phyloP scores from a whole-genome alignment of 30 jellyfish, hydroid and myxozoan genomes.

The Cassiopea andromeda region DNA sequence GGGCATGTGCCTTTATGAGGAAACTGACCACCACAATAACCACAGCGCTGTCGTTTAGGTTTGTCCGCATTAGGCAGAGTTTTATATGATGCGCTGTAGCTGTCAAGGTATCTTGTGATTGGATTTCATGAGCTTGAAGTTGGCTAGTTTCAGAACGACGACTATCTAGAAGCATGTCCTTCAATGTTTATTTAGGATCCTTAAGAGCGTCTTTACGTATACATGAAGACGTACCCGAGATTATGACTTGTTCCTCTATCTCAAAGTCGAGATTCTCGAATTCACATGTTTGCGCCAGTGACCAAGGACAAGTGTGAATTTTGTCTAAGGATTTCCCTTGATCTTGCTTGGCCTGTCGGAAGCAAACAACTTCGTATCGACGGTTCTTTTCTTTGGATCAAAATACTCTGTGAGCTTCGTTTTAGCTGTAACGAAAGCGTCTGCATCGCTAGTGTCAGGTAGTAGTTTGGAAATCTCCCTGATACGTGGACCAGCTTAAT shows the following conservation, averaged over 20 bases:
- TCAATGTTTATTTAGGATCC: constrained; percentile 15
- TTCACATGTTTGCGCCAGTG: constrained; percentile 24
- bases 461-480: constrained; percentile 21
- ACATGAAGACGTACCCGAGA: constrained; percentile 16
- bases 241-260: constrained; percentile 2
- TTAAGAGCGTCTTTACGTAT: constrained; percentile 33
- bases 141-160: constrained; percentile 27
- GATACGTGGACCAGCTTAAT: constrained; percentile 37
- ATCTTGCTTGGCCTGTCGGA: constrained; percentile 21
- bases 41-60: neutral
- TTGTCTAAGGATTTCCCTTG: constrained; percentile 1
- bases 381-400: constrained; percentile 16
- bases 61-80: neutral
- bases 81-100: neutral
- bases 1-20: constrained; percentile 46
- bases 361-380: constrained; percentile 11
- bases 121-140: constrained; percentile 4
- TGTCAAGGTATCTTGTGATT: constrained; percentile 3
- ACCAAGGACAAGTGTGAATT: constrained; percentile 2
- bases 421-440: neutral
- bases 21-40: constrained; percentile 23
- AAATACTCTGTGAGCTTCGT: constrained; percentile 10
- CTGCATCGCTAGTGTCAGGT: constrained; percentile 14
- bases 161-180: constrained; percentile 28
- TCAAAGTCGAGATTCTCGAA: constrained; percentile 5